Base-by-base conservation (phyloP, 2,113 vertebrate genomes). In the Mirounga angustirostris region DNA sequence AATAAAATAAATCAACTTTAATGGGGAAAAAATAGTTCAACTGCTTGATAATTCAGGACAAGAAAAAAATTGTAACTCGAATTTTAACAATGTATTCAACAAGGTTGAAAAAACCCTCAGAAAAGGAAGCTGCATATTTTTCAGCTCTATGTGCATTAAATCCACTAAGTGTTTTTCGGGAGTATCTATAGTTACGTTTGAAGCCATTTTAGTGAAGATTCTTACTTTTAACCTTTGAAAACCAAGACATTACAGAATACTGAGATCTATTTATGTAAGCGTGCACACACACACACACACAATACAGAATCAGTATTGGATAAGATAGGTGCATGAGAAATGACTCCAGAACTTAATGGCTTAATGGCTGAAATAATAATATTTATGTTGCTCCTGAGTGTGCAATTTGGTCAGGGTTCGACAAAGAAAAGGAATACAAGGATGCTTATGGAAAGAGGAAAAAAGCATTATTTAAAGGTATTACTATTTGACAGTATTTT, bases 1-100 rank as follows among this genome's bases (percentile, higher is more conserved):
- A 36, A 36, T 36, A 36, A 36, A 36, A 36, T 85, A 63, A 98
- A 97, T 98, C 93, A 96, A 40, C 36, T 96, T 93, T 91, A 98
- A 96, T 71, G 92, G 73, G 54, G 50, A 40, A 63, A 16, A 81
- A 40, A 69, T 59, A 46, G 0, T 93, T 93, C 93, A 93, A 95
- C 69, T 54, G 5, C 76, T 96, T 97, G 80, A 86, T 95, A 91
- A 94, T 91, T 91, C 59, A 91, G 63, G 21, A 96, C 54, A 92
- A 97, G 73, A 79, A 67, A 97, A 63, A 93, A 93, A 90, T 24
- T 76, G 40, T 89, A 94, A 93, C 59, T 67, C 79, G n/a, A 94
- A 94, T 79, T 87, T 82, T 89, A 91, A 79, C 28, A 85, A 28
- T 50, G 43, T 63, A 63, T 87, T 76, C 40, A 74, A 56, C 24